Evolutionary conservation across 2,113 vertebrate species (phyloP).

Genomic region (Prochilodus magdalenae): DNA sequence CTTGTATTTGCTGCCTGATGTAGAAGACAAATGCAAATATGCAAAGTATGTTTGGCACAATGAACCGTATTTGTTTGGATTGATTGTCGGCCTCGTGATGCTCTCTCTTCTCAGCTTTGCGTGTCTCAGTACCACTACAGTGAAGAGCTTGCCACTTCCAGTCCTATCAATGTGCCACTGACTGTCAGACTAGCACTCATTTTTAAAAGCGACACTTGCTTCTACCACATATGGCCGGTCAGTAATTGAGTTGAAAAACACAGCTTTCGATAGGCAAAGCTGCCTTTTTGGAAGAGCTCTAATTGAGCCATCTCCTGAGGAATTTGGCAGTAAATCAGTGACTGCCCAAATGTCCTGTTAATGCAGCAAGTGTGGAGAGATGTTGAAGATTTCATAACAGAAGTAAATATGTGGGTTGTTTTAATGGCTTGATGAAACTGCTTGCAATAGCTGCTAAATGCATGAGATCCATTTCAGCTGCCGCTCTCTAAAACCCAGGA

Average conservation of each 20-base stretch:
- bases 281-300: constrained; percentile 56
- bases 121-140: neutral
- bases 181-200: constrained; percentile 28
- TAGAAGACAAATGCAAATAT: neutral
- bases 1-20: neutral
- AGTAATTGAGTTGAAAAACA: constrained; percentile 29
- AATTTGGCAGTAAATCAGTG: constrained; percentile 65
- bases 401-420: constrained; percentile 31
- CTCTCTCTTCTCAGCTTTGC: neutral
- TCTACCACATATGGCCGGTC: constrained; percentile 22
- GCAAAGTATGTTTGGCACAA: neutral
- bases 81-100: neutral
- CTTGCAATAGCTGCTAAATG: constrained; percentile 32
- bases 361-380: constrained; percentile 54
- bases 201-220: constrained; percentile 1
- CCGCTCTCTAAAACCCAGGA: constrained; percentile 51
- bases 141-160: neutral
- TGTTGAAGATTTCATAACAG: constrained; percentile 40
- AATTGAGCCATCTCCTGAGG: constrained; percentile 71
- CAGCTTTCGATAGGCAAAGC: constrained; percentile 11
- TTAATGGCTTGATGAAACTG: constrained; percentile 54
- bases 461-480: neutral
- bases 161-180: neutral
- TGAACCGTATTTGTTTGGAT: neutral
- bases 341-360: constrained; percentile 68